A percentile compares a stretch with the other conserved stretches of the same genome.
These are phyloP conservation scores for Nomia melanderi DNA, from an alignment of 1,140 invertebrate genomes.

Conservation along the genomic window DNA sequence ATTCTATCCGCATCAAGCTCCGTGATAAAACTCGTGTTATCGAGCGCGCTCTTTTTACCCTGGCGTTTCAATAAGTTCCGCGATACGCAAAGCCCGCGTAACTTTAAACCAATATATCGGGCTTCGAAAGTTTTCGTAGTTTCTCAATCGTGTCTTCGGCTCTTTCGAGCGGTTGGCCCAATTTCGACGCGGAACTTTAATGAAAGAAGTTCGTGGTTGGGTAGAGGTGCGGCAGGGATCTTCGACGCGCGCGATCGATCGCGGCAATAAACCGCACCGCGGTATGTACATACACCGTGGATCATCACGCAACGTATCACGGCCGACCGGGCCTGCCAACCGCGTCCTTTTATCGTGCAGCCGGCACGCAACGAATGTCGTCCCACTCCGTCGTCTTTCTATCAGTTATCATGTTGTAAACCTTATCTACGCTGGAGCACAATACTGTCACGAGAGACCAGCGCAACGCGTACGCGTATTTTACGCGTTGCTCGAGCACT, in stretches of 20 bases:
- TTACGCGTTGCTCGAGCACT: constrained; percentile 7
- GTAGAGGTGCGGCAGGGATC: constrained; percentile 28
- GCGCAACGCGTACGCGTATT: constrained; percentile 6
- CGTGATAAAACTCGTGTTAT: constrained; percentile 35
- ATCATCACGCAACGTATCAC: constrained; percentile 53
- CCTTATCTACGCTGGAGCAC: constrained; percentile 58
- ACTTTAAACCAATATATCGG: constrained; percentile 43
- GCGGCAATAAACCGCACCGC: constrained; percentile 29
- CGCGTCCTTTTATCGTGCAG: constrained; percentile 63
- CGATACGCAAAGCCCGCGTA: constrained; percentile 10
- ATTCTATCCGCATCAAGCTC: not conserved
- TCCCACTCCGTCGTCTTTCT: constrained; percentile 44
- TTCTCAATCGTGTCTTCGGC: constrained; percentile 28
- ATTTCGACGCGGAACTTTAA: constrained; percentile 59
- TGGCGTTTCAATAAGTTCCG: constrained; percentile 12
- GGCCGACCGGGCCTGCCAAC: constrained; percentile 15
- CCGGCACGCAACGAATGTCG: constrained; percentile 55
- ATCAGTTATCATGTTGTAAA: constrained; percentile 68
- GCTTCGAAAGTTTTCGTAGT: constrained; percentile 30
- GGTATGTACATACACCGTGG: not conserved
- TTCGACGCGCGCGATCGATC: constrained; percentile 42
- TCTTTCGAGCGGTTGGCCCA: constrained; percentile 8
- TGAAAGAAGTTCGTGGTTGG: constrained; percentile 38
- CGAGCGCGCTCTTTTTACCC: constrained; percentile 6
- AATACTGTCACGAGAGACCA: constrained; percentile 18